Conservation (phyloP, 1,140 invertebrate species). For the Platyura marginata region DNA sequence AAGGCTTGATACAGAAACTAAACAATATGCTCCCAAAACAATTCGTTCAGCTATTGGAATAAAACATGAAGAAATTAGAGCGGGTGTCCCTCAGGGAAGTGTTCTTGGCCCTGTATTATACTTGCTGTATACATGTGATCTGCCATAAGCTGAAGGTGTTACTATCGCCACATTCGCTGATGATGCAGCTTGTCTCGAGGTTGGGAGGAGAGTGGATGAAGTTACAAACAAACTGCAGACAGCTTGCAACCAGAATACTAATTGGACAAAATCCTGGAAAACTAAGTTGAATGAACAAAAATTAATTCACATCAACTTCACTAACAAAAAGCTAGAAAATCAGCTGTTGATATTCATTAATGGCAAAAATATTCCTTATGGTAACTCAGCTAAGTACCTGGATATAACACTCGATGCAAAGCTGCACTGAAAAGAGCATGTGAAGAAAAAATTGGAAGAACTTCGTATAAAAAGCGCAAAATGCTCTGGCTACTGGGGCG, state of each 20-base stretch:
- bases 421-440: not conserved
- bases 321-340: constrained; percentile 2
- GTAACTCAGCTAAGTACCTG: too few species aligned
- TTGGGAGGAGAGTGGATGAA: constrained; percentile 2
- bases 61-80: not conserved
- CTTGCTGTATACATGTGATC: constrained; percentile 1
- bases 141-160: not conserved
- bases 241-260: not conserved
- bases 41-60: too few species aligned
- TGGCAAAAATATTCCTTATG: not conserved
- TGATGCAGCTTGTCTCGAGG: constrained; percentile 2
- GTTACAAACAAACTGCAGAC: constrained; percentile 3
- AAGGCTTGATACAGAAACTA: too few species aligned
- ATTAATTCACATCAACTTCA: constrained; percentile 5
- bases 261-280: constrained; percentile 6
- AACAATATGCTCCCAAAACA: too few species aligned
- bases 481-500: constrained; percentile 9
- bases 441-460: constrained; percentile 5
- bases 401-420: not conserved
- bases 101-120: constrained; percentile 5
- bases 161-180: constrained; percentile 4
- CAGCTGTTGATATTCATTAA: not conserved
- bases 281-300: constrained; percentile 4
- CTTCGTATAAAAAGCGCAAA: too few species aligned
- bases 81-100: constrained; percentile 8